phyloP scores from a whole-genome alignment of 2,797 vertebrate species.

The Acipenser oxyrinchus region DNA sequence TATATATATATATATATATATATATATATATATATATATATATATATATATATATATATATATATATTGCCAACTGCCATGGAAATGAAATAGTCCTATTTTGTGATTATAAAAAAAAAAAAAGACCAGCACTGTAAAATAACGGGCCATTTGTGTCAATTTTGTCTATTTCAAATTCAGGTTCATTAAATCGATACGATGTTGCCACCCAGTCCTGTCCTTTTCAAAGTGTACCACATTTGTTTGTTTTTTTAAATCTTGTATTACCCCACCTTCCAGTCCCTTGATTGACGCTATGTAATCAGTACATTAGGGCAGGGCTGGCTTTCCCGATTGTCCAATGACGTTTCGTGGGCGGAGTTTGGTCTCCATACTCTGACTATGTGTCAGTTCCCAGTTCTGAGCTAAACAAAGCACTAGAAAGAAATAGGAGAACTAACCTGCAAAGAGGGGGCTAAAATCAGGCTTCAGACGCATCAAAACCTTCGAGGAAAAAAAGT shows the following conservation, averaged over 20 bases:
- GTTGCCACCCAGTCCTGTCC: constrained; percentile 33
- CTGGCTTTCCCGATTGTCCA: constrained; percentile 43
- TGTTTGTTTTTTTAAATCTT: constrained; percentile 25
- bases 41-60: background rate
- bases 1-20: background rate
- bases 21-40: background rate
- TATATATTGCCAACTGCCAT: constrained; percentile 16
- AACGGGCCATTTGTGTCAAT: constrained; percentile 45
- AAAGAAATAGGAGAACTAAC: constrained; percentile 51
- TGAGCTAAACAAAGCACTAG: constrained; percentile 76
- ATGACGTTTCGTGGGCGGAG: constrained; percentile 53
- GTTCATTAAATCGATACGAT: constrained; percentile 43
- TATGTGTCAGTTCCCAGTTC: constrained; percentile 53
- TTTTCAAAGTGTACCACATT: constrained; percentile 24
- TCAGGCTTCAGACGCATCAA: constrained; percentile 21
- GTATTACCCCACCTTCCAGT: constrained; percentile 52
- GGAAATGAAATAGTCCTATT: constrained; percentile 38
- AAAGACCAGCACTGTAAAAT: background rate
- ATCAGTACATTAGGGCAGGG: constrained; percentile 52
- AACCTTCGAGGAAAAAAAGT: constrained; percentile 27
- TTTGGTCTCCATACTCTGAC: constrained; percentile 41
- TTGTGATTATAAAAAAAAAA: constrained; percentile 27
- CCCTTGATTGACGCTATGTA: constrained; percentile 51
- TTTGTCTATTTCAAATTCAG: constrained; percentile 52
- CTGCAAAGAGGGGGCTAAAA: constrained; percentile 35